Conservation (phyloP, 2,113 vertebrate genomes). For the Ptychochromis oligacanthus region DNA sequence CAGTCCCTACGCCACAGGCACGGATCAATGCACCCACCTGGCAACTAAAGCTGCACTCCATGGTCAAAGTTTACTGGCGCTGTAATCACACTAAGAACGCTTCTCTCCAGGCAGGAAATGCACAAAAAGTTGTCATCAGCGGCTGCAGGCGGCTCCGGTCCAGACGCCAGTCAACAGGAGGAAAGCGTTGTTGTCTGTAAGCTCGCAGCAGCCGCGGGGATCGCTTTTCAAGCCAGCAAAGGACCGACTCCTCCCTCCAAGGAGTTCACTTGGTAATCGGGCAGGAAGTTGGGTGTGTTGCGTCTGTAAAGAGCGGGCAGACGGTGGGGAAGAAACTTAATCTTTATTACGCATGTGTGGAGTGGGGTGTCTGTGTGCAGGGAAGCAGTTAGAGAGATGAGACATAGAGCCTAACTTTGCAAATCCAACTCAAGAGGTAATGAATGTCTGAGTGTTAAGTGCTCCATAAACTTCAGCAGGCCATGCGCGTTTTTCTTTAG, state of each 20-base stretch:
- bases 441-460: no score
- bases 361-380: no score
- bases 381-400: no score
- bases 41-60: neutral
- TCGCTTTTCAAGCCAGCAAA: neutral
- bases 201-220: neutral
- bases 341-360: no score
- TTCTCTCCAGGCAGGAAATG: neutral
- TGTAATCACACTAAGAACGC: neutral
- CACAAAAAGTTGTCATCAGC: neutral
- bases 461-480: no score
- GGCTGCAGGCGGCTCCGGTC: neutral
- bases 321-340: no score
- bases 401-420: no score
- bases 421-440: no score
- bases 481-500: no score
- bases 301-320: neutral
- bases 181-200: neutral
- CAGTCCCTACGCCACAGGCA: neutral
- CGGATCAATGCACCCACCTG: neutral
- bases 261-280: neutral
- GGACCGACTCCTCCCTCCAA: neutral
- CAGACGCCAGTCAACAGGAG: rapidly evolving
- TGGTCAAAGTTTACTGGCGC: neutral
- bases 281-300: neutral